Evolutionary conservation across 2,888 invertebrate genomes (phyloP).

Genomic region (Coelopa pilipes): DNA sequence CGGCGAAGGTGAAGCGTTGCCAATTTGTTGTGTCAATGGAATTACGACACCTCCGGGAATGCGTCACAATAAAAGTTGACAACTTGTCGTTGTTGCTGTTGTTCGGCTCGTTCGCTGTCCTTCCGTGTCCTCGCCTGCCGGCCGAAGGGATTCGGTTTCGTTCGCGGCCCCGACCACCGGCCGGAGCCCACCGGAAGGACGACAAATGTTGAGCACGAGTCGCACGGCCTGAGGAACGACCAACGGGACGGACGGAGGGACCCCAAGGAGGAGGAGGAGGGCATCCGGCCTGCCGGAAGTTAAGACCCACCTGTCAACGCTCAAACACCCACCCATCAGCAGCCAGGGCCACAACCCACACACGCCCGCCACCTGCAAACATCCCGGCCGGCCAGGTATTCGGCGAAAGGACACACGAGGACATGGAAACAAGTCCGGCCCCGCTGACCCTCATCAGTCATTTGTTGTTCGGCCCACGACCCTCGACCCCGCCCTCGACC

Average conservation of each 20-base stretch:
- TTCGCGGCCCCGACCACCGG: too few species aligned
- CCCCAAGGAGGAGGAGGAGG: too few species aligned
- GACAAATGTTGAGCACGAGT: too few species aligned
- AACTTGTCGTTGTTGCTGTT: slow-evolving; percentile 30
- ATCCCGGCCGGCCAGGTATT: not conserved
- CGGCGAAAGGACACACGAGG: too few species aligned
- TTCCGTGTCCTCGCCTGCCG: too few species aligned
- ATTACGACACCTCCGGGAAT: slow-evolving; percentile 42
- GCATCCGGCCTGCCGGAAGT: too few species aligned
- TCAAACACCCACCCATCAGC: not conserved
- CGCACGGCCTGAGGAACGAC: too few species aligned
- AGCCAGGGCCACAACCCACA: not conserved
- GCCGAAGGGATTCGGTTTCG: too few species aligned
- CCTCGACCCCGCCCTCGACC: too few species aligned
- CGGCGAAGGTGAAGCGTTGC: slow-evolving; percentile 24
- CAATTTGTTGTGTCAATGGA: slow-evolving; percentile 43
- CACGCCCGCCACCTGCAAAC: not conserved
- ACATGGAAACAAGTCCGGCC: not conserved
- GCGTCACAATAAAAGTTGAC: slow-evolving; percentile 40
- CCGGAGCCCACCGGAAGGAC: too few species aligned
- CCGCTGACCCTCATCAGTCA: slow-evolving; percentile 13
- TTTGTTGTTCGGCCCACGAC: not conserved
- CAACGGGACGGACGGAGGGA: too few species aligned
- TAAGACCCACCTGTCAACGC: slow-evolving; percentile 1
- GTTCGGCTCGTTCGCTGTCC: too few species aligned